phyloP scores from a whole-genome alignment of 1,140 invertebrate genomes.

The Amyelois transitella region DNA sequence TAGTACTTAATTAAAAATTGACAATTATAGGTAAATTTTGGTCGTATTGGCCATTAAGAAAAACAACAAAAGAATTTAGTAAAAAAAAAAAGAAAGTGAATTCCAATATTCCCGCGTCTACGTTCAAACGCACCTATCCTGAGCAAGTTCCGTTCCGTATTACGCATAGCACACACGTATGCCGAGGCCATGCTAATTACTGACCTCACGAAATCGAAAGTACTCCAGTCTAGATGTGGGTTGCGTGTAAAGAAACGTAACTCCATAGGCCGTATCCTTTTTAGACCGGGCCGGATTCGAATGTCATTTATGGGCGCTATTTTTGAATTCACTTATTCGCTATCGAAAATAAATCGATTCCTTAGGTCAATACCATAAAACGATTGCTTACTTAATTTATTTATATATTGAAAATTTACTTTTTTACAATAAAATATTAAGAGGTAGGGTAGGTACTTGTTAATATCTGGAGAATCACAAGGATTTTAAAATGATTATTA shows the following conservation, averaged over 20 bases:
- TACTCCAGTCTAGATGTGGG: conserved; percentile 48
- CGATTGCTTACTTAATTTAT: too few species aligned
- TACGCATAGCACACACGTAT: conserved; percentile 48
- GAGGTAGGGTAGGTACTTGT: too few species aligned
- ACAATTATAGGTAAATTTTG: too few species aligned
- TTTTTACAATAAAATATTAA: too few species aligned
- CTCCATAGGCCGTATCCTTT: conserved; percentile 15
- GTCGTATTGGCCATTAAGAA: too few species aligned
- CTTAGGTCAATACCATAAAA: too few species aligned
- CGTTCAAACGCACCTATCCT: conserved; percentile 28
- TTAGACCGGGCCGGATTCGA: conserved; percentile 4
- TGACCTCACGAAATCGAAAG: conserved; percentile 69
- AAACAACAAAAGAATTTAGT: background rate
- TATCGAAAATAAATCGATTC: background rate
- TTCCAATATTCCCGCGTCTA: conserved; percentile 27
- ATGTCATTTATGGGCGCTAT: too few species aligned
- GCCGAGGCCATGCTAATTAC: conserved; percentile 65
- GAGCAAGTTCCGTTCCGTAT: conserved; percentile 57
- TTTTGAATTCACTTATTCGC: background rate
- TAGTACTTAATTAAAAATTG: too few species aligned
- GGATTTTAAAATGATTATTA: too few species aligned
- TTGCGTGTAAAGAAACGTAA: conserved; percentile 48
- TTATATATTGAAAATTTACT: too few species aligned
- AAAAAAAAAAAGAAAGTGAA: conserved; percentile 61
- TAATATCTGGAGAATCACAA: too few species aligned